A percentile compares a stretch with the other conserved stretches of the same genome.
phyloP scores from a whole-genome alignment of 2,113 vertebrate genomes.

The Chlamydotis undulata region DNA sequence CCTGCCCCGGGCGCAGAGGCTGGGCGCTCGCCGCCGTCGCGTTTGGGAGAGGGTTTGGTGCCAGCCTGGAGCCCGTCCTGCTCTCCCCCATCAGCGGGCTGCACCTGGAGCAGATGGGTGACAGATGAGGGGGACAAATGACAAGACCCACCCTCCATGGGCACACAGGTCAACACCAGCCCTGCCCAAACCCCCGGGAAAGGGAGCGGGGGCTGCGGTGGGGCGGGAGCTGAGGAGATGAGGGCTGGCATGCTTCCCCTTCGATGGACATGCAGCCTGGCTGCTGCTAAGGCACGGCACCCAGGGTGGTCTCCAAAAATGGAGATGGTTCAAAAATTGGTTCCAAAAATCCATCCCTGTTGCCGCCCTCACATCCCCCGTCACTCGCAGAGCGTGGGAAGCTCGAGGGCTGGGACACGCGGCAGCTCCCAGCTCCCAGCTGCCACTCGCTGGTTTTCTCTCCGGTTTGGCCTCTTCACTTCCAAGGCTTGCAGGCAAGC shows the following conservation, averaged over 20 bases:
- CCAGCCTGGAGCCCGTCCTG: neutral
- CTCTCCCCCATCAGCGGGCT: neutral
- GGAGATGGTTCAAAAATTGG: neutral
- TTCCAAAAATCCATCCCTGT: neutral
- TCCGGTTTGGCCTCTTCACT: neutral
- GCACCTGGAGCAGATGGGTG: neutral
- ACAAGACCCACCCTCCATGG: rapidly evolving
- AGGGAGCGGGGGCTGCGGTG: rapidly evolving
- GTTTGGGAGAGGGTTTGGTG: neutral
- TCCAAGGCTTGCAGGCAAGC: neutral
- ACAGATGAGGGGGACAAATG: neutral
- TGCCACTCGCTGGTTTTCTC: neutral
- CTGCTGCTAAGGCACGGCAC: neutral
- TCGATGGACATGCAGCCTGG: rapidly evolving
- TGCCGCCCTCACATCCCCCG: neutral
- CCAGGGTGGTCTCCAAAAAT: neutral
- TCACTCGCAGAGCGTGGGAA: rapidly evolving
- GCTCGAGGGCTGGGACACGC: rapidly evolving
- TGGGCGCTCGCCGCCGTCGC: rapidly evolving
- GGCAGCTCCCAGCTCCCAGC: neutral
- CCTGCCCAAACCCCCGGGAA: neutral
- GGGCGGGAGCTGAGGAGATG: neutral
- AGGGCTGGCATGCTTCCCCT: neutral
- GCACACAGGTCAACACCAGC: neutral
- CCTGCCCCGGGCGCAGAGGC: neutral